These are phyloP conservation scores for Helobdella robusta DNA, from an alignment of 2,888 invertebrate species.

Conservation along the genomic window DNA sequence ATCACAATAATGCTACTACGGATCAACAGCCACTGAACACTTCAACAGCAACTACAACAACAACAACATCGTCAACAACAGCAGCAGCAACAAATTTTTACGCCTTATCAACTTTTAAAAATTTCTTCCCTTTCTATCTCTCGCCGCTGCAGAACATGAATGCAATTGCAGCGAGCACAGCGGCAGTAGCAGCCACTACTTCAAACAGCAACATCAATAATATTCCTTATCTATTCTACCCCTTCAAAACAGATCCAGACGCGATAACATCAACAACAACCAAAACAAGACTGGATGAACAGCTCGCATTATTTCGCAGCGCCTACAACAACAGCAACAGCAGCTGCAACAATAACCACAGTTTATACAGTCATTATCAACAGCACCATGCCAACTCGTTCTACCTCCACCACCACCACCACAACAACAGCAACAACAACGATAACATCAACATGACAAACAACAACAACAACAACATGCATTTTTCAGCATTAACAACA, in stretches of 20 bases:
- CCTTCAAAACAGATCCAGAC: not conserved
- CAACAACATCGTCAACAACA: not conserved
- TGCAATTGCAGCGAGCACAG: too few relatives aligned
- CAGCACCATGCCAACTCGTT: not conserved
- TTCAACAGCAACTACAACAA: not conserved
- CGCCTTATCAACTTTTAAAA: too few relatives aligned
- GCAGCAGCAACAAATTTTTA: not conserved
- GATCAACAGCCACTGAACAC: not conserved
- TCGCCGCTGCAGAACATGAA: too few relatives aligned
- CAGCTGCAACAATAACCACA: too few relatives aligned
- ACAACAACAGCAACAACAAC: conserved; percentile 10
- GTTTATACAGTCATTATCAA: too few relatives aligned
- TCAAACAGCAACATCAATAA: not conserved
- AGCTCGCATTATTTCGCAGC: too few relatives aligned
- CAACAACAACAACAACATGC: not conserved
- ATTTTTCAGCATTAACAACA: too few relatives aligned
- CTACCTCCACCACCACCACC: conserved; percentile 6
- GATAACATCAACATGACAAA: not conserved
- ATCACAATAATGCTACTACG: not conserved
- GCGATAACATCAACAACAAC: not conserved
- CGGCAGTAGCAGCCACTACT: too few relatives aligned
- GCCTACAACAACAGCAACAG: too few relatives aligned
- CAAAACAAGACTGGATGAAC: not conserved
- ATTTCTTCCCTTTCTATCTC: too few relatives aligned
- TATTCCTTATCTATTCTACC: not conserved